Evolutionary conservation across 30 jellyfish, hydroid and myxozoan species (phyloP).

Genomic region (Hydractinia echinata): DNA sequence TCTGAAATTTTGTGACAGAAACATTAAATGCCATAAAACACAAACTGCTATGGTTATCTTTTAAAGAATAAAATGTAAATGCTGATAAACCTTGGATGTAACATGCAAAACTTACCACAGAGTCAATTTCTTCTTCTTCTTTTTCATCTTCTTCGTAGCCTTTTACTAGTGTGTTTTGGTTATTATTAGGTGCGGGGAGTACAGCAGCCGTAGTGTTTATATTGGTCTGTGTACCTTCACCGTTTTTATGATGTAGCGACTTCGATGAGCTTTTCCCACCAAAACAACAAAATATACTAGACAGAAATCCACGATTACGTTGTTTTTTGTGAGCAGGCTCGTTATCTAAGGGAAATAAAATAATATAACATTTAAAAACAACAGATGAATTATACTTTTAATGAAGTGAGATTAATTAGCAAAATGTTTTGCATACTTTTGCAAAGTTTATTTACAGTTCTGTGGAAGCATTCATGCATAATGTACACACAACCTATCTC

Average conservation of each 20-base stretch:
- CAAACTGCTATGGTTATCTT: too few relatives aligned
- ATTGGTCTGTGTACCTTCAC: conserved; percentile 13
- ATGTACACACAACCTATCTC: too few relatives aligned
- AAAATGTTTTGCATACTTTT: too few relatives aligned
- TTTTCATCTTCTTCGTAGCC: conserved; percentile 78
- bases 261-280: conserved; percentile 68
- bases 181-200: conserved; percentile 42
- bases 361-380: background rate
- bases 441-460: too few relatives aligned
- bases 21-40: too few relatives aligned
- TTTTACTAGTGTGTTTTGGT: conserved; percentile 48
- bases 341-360: conserved; percentile 39
- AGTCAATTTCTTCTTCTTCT: conserved; percentile 53
- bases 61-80: too few relatives aligned
- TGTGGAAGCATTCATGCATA: too few relatives aligned
- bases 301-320: conserved; percentile 75
- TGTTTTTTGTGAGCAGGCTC: conserved; percentile 56
- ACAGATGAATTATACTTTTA: background rate
- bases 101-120: background rate
- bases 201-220: conserved; percentile 31
- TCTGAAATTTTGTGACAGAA: too few relatives aligned
- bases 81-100: too few relatives aligned
- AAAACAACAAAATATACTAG: conserved; percentile 81
- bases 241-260: conserved; percentile 41
- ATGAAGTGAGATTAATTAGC: background rate